These are phyloP conservation scores for Pogonomyrmex californicus DNA, from an alignment of 1,140 invertebrate species.

Conservation along the genomic window DNA sequence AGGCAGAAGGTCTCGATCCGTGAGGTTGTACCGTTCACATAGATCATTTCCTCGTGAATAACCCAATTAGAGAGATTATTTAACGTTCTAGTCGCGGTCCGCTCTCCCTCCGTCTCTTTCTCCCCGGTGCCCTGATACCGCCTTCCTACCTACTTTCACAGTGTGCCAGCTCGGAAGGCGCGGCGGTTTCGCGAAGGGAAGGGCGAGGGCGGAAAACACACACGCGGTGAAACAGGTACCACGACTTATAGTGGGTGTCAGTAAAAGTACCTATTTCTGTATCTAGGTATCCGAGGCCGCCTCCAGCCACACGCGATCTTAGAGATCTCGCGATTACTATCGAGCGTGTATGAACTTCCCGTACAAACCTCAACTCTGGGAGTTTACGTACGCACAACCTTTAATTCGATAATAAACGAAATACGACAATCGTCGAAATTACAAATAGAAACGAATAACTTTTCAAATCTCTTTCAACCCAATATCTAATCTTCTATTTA, in stretches of 20 bases:
- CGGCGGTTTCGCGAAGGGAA: slow-evolving; percentile 30
- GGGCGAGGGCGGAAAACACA: slow-evolving; percentile 41
- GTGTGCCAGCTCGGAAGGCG: background rate
- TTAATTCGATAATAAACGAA: background rate
- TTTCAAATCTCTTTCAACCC: background rate
- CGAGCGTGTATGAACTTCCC: background rate
- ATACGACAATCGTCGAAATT: background rate
- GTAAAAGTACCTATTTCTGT: slow-evolving; percentile 61
- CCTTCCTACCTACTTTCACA: slow-evolving; percentile 62
- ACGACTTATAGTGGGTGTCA: slow-evolving; percentile 41
- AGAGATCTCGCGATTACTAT: slow-evolving; percentile 37
- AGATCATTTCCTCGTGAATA: slow-evolving; percentile 86
- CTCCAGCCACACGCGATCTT: slow-evolving; percentile 45
- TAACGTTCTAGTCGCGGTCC: slow-evolving; percentile 77
- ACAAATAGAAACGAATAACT: background rate
- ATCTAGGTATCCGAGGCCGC: slow-evolving; percentile 55
- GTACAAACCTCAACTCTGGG: background rate
- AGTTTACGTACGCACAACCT: background rate
- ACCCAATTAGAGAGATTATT: slow-evolving; percentile 86
- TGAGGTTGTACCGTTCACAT: slow-evolving; percentile 77
- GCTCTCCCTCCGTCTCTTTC: slow-evolving; percentile 45
- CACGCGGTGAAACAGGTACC: slow-evolving; percentile 52
- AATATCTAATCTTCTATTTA: background rate
- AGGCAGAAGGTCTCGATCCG: slow-evolving; percentile 80
- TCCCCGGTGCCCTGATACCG: slow-evolving; percentile 27